These are phyloP conservation scores for Cichladusa arquata DNA, from an alignment of 2,113 vertebrate species.

Conservation along the genomic window DNA sequence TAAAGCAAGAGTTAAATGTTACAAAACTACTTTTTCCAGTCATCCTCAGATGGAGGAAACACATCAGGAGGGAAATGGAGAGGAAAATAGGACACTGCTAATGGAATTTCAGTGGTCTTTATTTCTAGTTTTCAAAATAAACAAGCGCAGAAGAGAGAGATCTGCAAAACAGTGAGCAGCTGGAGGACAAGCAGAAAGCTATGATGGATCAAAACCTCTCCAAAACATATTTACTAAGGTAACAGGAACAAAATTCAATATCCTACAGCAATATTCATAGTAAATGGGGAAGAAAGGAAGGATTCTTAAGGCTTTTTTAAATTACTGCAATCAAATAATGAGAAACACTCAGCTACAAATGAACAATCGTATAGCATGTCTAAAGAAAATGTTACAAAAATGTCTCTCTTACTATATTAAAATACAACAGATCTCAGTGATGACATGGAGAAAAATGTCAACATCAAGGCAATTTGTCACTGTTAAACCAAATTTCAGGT, in stretches of 20 bases:
- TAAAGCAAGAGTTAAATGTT: not conserved
- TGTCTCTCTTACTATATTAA: not conserved
- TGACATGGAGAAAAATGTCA: not conserved
- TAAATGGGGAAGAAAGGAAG: not conserved
- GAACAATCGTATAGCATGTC: not conserved
- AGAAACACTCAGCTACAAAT: not conserved
- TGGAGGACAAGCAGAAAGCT: not conserved
- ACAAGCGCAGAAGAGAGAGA: not conserved
- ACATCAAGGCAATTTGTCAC: not conserved
- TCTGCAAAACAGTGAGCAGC: not conserved
- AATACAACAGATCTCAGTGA: not conserved
- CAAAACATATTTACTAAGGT: not conserved
- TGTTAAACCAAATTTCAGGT: not conserved
- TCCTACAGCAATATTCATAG: not conserved
- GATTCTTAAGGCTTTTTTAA: slow-evolving; percentile 14
- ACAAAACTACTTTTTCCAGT: not conserved
- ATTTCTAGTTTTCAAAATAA: not conserved
- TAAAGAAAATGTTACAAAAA: not conserved
- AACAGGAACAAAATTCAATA: not conserved
- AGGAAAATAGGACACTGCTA: not conserved
- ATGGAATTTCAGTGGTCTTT: not conserved
- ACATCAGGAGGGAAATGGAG: not conserved
- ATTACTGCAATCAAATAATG: not conserved
- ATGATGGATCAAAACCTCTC: not conserved
- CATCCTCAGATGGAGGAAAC: not conserved